phyloP scores from a whole-genome alignment of 2,113 vertebrate genomes.

The Psittacula cyanocephala region DNA sequence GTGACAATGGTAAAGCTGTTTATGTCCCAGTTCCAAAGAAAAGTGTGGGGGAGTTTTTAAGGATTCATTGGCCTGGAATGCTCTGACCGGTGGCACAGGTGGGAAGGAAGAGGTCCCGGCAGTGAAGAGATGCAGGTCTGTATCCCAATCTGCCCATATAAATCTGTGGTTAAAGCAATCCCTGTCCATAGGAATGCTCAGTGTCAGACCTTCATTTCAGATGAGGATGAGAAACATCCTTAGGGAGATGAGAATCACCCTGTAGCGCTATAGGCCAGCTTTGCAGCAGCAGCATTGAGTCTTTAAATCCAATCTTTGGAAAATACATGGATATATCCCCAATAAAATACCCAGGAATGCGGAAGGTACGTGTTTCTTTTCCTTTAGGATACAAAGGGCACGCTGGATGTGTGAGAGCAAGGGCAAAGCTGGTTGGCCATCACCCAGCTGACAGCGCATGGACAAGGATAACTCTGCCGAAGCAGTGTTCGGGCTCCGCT shows the following conservation, averaged over 20 bases:
- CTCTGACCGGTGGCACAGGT: not conserved
- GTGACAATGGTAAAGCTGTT: not conserved
- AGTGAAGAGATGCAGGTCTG: not conserved
- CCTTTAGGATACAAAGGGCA: not conserved
- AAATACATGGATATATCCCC: not conserved
- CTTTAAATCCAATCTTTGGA: not conserved
- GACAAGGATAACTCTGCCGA: not conserved
- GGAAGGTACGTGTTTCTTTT: not conserved
- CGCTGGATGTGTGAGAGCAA: not conserved
- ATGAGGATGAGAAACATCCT: not conserved
- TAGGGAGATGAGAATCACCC: not conserved
- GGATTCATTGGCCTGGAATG: not conserved
- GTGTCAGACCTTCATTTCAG: not conserved
- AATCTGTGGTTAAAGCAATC: not conserved
- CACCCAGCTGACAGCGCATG: not conserved
- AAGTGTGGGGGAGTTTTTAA: not conserved
- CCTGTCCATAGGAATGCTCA: not conserved
- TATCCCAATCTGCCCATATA: no score
- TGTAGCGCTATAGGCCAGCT: not conserved
- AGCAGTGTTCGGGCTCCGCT: fast-evolving
- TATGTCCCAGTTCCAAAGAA: not conserved
- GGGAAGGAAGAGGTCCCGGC: not conserved
- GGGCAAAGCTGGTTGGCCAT: not conserved
- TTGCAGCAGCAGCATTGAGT: not conserved
- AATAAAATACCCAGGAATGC: not conserved